Conservation (phyloP, 2,113 vertebrate genomes). For the Paratilapia polleni region DNA sequence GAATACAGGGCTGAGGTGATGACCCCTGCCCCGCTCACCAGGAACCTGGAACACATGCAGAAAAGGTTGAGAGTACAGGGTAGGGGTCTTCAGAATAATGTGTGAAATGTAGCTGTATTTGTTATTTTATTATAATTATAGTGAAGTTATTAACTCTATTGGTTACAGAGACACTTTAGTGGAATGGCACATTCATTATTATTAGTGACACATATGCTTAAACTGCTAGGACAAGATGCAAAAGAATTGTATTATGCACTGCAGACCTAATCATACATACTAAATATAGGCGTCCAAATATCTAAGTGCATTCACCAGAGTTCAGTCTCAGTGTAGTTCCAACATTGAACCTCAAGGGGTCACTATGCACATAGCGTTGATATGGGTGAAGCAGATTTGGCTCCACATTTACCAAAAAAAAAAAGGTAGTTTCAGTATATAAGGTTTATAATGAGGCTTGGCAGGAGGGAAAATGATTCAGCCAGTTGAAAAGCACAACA, state of each 20-base stretch:
- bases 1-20: no score
- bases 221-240: not conserved
- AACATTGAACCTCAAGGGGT: slow-evolving; percentile 32
- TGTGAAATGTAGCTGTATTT: not conserved
- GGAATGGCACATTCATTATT: no score
- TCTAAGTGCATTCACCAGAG: not conserved
- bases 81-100: no score
- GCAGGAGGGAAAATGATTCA: slow-evolving; percentile 54
- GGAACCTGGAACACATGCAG: no score
- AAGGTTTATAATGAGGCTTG: slow-evolving; percentile 44
- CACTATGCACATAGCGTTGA: slow-evolving; percentile 45
- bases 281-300: no score
- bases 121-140: not conserved
- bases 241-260: not conserved
- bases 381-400: not conserved
- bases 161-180: not conserved
- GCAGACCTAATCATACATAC: no score
- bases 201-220: not conserved
- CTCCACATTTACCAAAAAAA: slow-evolving; percentile 16
- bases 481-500: slow-evolving; percentile 29
- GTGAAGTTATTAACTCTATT: not conserved
- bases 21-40: no score
- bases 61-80: no score
- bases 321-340: slow-evolving; percentile 28
- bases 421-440: slow-evolving; percentile 50